A percentile compares a stretch with the other conserved stretches of the same genome.
phyloP scores from a whole-genome alignment of 2,888 invertebrate species.

The Drosophila antonietae region DNA sequence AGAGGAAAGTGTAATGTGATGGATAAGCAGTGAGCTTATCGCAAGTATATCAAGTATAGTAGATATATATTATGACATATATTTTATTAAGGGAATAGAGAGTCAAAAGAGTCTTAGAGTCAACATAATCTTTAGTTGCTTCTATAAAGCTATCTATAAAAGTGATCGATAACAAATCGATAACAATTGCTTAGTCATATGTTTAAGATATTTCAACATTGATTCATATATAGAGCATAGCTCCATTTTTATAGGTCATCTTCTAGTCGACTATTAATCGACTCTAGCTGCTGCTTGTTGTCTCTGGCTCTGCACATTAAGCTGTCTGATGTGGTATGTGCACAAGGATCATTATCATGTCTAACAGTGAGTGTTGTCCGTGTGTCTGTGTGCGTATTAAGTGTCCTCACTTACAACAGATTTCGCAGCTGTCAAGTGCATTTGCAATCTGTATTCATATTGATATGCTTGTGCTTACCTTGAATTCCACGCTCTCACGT shows the following conservation, averaged over 20 bases:
- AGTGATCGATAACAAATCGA: background rate
- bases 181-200: background rate
- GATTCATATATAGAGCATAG: background rate
- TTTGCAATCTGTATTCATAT: background rate
- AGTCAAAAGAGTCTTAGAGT: no score
- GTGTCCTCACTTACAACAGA: background rate
- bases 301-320: slow-evolving; percentile 15
- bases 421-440: slow-evolving; percentile 1
- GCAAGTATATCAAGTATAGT: background rate
- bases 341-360: slow-evolving; percentile 14
- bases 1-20: background rate
- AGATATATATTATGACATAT: no score
- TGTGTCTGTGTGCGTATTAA: background rate
- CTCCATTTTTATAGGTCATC: background rate
- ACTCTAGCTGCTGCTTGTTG: no score
- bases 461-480: slow-evolving; percentile 87
- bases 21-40: background rate
- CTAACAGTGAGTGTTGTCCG: background rate
- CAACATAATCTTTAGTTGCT: background rate
- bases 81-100: no score
- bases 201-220: background rate
- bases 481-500: slow-evolving; percentile 99
- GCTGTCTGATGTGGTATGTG: slow-evolving; percentile 14
- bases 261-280: background rate
- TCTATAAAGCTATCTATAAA: background rate